phyloP scores from a whole-genome alignment of 2,797 vertebrate genomes.

The Enteromius thamalakanensis region DNA sequence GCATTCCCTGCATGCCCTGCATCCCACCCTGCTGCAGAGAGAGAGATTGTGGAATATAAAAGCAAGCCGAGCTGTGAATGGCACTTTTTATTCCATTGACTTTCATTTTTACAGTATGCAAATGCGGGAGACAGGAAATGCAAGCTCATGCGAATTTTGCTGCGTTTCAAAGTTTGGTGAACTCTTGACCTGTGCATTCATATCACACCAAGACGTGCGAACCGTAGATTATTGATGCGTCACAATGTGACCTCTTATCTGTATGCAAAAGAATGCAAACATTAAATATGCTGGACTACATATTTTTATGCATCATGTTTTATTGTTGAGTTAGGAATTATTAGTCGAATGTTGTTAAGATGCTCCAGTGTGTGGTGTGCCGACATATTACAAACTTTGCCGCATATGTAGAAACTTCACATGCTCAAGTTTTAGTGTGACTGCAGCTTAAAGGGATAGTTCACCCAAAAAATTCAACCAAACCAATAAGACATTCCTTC shows the following conservation, averaged over 20 bases:
- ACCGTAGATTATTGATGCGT: not conserved
- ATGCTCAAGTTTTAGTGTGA: constrained; percentile 3
- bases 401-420: not conserved
- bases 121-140: not conserved
- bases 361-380: too few species aligned
- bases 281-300: not conserved
- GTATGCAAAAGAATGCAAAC: not conserved
- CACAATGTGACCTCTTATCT: not conserved
- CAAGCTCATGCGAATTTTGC: not conserved
- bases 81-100: not conserved
- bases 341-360: not conserved
- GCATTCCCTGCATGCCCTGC: constrained; percentile 85
- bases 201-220: not conserved
- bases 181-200: not conserved
- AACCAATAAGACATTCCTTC: not conserved
- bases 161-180: not conserved
- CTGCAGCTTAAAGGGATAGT: not conserved
- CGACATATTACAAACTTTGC: not conserved
- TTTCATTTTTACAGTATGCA: not conserved
- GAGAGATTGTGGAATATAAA: not conserved
- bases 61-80: not conserved
- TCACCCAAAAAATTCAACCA: not conserved
- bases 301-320: not conserved
- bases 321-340: not conserved
- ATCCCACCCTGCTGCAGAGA: constrained; percentile 79